These are phyloP conservation scores for Tupaia chinensis DNA, from an alignment of 2,113 vertebrate species.

Conservation along the genomic window DNA sequence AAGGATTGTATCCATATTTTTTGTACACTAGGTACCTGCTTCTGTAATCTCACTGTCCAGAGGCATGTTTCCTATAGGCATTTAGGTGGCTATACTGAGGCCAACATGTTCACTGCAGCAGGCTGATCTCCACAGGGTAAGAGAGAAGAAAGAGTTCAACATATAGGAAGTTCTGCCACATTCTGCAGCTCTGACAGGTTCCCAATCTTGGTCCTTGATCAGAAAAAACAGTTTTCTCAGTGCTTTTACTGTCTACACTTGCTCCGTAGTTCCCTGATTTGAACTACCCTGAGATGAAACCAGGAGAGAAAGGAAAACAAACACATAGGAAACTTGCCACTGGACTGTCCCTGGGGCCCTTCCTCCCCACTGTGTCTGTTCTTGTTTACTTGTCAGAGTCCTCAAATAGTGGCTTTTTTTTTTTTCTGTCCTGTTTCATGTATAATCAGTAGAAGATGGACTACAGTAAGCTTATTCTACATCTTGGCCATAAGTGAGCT, in stretches of 20 bases:
- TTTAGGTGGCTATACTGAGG: neutral
- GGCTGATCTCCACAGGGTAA: neutral
- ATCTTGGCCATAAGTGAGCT: neutral
- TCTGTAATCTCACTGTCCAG: neutral
- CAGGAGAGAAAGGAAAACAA: neutral
- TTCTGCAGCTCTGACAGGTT: neutral
- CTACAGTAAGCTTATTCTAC: neutral
- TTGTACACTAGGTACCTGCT: neutral
- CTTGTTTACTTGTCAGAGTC: neutral
- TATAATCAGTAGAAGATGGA: neutral
- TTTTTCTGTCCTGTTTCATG: neutral
- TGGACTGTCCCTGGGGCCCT: no score
- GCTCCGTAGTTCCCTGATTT: no score
- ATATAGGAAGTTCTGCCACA: neutral
- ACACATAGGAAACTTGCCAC: neutral
- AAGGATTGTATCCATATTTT: neutral
- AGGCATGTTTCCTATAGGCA: neutral
- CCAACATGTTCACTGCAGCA: neutral
- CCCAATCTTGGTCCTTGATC: neutral
- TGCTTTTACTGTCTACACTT: neutral
- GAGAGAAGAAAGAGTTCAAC: neutral
- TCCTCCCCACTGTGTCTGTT: neutral
- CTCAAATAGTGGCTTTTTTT: neutral
- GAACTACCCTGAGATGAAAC: neutral
- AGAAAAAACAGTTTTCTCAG: neutral